These are phyloP conservation scores for Epicauta chinensis DNA, from an alignment of 1,140 invertebrate genomes.

Conservation along the genomic window DNA sequence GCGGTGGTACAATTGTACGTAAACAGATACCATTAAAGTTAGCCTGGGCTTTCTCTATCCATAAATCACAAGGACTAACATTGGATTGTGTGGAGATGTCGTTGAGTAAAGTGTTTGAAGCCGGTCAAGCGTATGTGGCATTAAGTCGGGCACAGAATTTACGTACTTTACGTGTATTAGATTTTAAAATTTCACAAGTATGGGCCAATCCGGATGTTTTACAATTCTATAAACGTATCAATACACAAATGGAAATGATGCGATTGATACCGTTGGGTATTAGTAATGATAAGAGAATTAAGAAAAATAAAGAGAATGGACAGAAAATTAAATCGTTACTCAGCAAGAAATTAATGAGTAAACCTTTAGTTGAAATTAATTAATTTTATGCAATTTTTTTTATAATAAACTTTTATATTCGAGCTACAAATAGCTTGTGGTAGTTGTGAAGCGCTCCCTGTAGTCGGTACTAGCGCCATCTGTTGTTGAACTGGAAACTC, in stretches of 20 bases:
- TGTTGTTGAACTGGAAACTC: too few species aligned
- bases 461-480: too few species aligned
- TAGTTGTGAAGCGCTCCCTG: too few species aligned
- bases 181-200: slow-evolving; percentile 80
- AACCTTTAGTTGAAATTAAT: slow-evolving; percentile 19
- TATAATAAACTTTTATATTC: too few species aligned
- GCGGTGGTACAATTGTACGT: slow-evolving; percentile 58
- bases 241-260: slow-evolving; percentile 53
- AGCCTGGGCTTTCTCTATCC: slow-evolving; percentile 96
- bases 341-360: slow-evolving; percentile 10
- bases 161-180: slow-evolving; percentile 74
- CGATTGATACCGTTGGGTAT: slow-evolving; percentile 61
- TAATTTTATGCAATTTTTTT: too few species aligned
- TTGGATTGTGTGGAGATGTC: slow-evolving; percentile 95
- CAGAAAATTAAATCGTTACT: neutral
- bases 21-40: slow-evolving; percentile 82
- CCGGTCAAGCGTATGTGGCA: slow-evolving; percentile 94
- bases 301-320: slow-evolving; percentile 1
- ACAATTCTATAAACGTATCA: slow-evolving; percentile 71
- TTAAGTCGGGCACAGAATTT: slow-evolving; percentile 85
- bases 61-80: slow-evolving; percentile 93
- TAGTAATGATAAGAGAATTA: slow-evolving; percentile 26
- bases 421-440: too few species aligned
- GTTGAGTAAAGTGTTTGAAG: slow-evolving; percentile 82
- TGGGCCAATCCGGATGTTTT: slow-evolving; percentile 82